Base-by-base conservation (phyloP, 2,113 vertebrate species). In the Daboia siamensis region DNA sequence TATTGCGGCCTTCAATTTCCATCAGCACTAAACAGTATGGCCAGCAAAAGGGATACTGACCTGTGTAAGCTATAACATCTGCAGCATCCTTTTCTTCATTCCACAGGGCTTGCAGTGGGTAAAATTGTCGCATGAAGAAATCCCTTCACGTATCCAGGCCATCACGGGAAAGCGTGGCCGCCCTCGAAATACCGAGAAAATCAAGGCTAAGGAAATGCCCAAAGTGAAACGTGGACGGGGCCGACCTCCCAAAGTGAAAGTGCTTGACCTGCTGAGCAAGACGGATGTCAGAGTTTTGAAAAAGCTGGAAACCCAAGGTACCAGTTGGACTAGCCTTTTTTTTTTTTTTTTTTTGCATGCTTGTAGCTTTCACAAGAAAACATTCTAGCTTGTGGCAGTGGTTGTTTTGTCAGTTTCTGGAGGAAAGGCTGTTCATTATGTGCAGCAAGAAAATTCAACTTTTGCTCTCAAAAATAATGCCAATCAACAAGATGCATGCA, bases 151-250 rank as follows among this genome's bases (percentile, higher is more conserved):
- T 96, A 99, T 99, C 97, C 98, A 99, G 97, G 98, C 99, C 92
- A 99, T 99, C 97, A 99, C 99, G 0, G 98, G 99, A 92, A 98
- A 98, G 85, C 97, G 99, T 0, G 99, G 99, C 29, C 98, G 99
- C 48, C 99, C 99, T 85, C 99, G 98, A n/a, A 99, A 99, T 61
- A 98, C 98, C 0, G 98, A 99, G 95, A 98, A 97, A 91, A 29
- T 87, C 24, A 98, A 98, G 54, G 24, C 93, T 93, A 98, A 97
- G 97, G 96, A 98, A 93, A 88, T 96, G 8, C 90, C 96, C 3
- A 97, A 96, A 15, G 74, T 95, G 57, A 97, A 98, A 89, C 96
- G 98, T 3, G 97, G 93, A 93, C 98, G 99, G 1, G 99, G 99
- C 61, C 98, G 99, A 90, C 99, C 99, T 0, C 99, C 99, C 74